Percentiles rank a stretch among this genome's conserved stretches.
These are phyloP conservation scores for Sturmia bella DNA, from an alignment of 2,888 invertebrate species.

Conservation along the genomic window DNA sequence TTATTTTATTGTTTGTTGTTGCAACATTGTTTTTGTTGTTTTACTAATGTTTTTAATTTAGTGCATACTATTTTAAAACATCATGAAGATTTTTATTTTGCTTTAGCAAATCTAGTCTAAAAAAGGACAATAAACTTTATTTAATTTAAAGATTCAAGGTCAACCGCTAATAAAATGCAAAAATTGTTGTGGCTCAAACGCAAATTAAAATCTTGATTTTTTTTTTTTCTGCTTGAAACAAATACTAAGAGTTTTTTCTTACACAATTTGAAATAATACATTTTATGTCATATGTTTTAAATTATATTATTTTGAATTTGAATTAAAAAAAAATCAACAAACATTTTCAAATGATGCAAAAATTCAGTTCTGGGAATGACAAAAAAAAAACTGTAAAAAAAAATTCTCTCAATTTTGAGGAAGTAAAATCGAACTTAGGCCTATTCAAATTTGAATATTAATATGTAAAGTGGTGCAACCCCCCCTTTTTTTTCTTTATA, in stretches of 20 bases:
- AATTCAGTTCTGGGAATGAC: too few species aligned
- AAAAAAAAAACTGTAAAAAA: too few species aligned
- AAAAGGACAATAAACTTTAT: constrained; percentile 78
- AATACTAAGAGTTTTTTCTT: constrained; percentile 37
- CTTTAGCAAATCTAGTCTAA: constrained; percentile 71
- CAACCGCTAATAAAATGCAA: constrained; percentile 75
- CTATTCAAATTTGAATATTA: too few species aligned
- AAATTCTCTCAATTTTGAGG: too few species aligned
- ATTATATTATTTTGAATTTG: too few species aligned
- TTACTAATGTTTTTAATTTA: constrained; percentile 58
- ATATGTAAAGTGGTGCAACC: too few species aligned
- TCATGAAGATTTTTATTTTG: constrained; percentile 23
- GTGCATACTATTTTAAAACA: constrained; percentile 62
- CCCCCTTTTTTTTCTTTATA: too few species aligned
- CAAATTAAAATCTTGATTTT: constrained; percentile 25
- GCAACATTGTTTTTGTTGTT: constrained; percentile 16
- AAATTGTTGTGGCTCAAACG: constrained; percentile 46
- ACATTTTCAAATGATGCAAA: too few species aligned
- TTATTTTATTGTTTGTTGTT: constrained; percentile 31
- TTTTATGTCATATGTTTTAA: too few species aligned
- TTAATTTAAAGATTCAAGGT: constrained; percentile 74
- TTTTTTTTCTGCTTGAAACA: constrained; percentile 38
- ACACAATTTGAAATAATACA: constrained; percentile 11
- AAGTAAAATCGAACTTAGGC: too few species aligned
- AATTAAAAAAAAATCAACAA: too few species aligned